Conservation (phyloP, 1,140 invertebrate species). For the Cotesia glomerata region DNA sequence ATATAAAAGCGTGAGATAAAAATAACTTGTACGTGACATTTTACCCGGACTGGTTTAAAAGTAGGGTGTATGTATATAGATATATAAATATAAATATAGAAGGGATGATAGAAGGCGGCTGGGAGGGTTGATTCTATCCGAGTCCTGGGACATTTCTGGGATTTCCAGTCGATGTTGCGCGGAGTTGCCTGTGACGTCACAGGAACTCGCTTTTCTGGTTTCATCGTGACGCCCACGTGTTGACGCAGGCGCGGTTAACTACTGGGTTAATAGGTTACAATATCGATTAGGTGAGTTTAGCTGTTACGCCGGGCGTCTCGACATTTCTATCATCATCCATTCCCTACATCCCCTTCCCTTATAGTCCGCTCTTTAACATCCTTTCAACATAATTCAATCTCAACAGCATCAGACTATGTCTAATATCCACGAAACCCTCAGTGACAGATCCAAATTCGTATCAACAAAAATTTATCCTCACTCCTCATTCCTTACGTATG, state of each 20-base stretch:
- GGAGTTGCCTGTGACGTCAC: conserved; percentile 19
- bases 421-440: background rate
- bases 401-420: background rate
- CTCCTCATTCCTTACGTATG: background rate
- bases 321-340: background rate
- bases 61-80: conserved; percentile 4
- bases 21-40: conserved; percentile 20
- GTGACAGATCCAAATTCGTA: background rate
- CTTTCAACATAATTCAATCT: background rate
- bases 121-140: background rate
- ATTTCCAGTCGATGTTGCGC: conserved; percentile 19
- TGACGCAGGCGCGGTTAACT: background rate
- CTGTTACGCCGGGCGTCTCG: conserved; percentile 7
- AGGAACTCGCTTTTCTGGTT: background rate
- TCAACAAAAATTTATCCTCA: background rate
- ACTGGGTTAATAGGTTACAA: conserved; percentile 22
- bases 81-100: background rate
- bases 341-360: background rate
- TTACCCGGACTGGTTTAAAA: background rate
- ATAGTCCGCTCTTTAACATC: background rate
- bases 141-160: conserved; percentile 22
- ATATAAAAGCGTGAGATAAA: background rate
- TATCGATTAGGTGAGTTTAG: conserved; percentile 2
- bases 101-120: no score
- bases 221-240: conserved; percentile 7